These are phyloP conservation scores for Ectemnius cavifrons DNA, from an alignment of 2,888 invertebrate genomes.

Conservation along the genomic window DNA sequence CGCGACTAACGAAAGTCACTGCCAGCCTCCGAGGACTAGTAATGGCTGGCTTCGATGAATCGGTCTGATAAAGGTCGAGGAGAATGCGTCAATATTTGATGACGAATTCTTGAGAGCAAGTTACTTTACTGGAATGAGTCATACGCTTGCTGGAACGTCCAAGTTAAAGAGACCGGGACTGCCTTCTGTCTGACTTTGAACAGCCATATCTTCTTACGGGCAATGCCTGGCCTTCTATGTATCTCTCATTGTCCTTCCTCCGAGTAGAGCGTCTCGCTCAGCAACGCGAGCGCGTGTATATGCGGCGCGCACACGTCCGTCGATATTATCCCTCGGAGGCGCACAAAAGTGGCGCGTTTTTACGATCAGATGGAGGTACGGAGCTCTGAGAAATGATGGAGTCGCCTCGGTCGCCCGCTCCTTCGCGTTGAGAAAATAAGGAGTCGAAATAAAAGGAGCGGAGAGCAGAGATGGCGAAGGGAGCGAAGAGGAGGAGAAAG, in stretches of 20 bases:
- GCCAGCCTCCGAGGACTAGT: slow-evolving; percentile 1
- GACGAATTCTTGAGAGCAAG: too few species aligned
- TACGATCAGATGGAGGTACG: slow-evolving; percentile 60
- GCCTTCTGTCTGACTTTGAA: slow-evolving; percentile 16
- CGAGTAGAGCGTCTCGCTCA: slow-evolving; percentile 23
- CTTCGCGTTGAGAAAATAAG: slow-evolving; percentile 59
- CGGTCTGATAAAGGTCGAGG: too few species aligned
- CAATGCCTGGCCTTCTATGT: background rate
- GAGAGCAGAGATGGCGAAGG: slow-evolving; percentile 53
- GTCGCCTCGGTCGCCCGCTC: slow-evolving; percentile 58
- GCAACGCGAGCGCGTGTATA: background rate
- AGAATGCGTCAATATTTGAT: too few species aligned
- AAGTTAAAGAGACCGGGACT: too few species aligned
- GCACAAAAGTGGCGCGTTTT: slow-evolving; percentile 66
- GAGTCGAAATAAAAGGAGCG: slow-evolving; percentile 67
- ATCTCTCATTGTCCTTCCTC: slow-evolving; percentile 22
- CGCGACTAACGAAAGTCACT: slow-evolving; percentile 8
- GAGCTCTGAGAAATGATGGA: slow-evolving; percentile 65
- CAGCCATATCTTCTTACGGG: slow-evolving; percentile 25
- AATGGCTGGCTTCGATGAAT: too few species aligned
- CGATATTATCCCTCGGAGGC: slow-evolving; percentile 61
- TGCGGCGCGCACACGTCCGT: slow-evolving; percentile 30
- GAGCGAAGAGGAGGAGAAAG: slow-evolving; percentile 38
- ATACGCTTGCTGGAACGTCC: too few species aligned
- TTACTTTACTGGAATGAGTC: too few species aligned